phyloP scores from a whole-genome alignment of 2,113 vertebrate genomes.

The Ptilorrhoa leucosticta region DNA sequence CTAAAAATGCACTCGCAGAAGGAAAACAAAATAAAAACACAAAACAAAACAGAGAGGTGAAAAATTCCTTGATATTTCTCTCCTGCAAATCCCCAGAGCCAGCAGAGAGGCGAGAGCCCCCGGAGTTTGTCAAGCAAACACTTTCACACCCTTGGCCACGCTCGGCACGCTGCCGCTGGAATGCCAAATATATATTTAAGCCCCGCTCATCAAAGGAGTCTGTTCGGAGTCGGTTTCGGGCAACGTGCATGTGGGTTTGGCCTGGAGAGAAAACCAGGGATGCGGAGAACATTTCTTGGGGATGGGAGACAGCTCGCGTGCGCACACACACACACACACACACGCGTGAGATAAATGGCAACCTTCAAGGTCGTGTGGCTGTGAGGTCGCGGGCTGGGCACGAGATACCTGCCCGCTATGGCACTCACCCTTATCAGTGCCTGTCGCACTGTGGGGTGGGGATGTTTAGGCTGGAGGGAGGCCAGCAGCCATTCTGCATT shows the following conservation, averaged over 20 bases:
- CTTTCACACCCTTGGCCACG: conserved; percentile 65
- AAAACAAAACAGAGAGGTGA: conserved; percentile 70
- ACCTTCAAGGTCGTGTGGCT: conserved; percentile 26
- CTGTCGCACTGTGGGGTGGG: conserved; percentile 43
- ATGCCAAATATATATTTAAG: conserved; percentile 67
- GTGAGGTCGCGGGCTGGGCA: conserved; percentile 39
- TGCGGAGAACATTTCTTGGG: conserved; percentile 37
- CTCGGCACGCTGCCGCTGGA: conserved; percentile 49
- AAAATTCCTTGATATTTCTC: conserved; percentile 72
- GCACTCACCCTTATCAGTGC: conserved; percentile 52
- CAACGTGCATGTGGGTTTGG: conserved; percentile 68
- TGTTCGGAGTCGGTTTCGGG: conserved; percentile 56
- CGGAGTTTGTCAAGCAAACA: conserved; percentile 72
- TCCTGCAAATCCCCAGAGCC: conserved; percentile 55
- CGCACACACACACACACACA: no score
- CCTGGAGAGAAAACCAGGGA: conserved; percentile 39
- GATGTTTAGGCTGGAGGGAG: conserved; percentile 60
- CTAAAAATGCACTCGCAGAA: conserved; percentile 62
- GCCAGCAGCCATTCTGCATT: conserved; percentile 62
- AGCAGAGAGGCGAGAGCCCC: conserved; percentile 58
- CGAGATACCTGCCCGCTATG: conserved; percentile 16
- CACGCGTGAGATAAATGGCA: neutral
- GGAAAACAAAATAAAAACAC: conserved; percentile 70
- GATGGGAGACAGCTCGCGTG: neutral
- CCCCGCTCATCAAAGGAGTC: conserved; percentile 64